Percentiles rank a stretch among this genome's conserved stretches.
Evolutionary conservation across 2,113 vertebrate genomes (phyloP).

Genomic region (Delphinus delphis): DNA sequence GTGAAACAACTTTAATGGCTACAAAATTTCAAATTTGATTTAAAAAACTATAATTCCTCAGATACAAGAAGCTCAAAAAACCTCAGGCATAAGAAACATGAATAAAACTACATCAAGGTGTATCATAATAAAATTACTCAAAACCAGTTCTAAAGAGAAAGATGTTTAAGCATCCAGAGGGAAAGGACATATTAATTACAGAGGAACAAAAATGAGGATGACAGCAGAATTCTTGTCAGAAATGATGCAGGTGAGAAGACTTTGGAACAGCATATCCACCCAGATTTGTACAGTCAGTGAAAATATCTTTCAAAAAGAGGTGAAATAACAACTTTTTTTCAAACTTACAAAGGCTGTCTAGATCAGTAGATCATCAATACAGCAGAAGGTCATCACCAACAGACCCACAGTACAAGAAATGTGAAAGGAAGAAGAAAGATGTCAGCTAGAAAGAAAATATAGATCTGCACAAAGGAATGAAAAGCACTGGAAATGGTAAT

Average conservation of each 20-base stretch:
- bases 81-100: neutral
- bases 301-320: neutral
- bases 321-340: neutral
- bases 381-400: too few species aligned
- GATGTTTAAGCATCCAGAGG: neutral
- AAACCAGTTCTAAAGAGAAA: neutral
- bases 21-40: neutral
- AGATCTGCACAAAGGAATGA: neutral
- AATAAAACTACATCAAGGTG: neutral
- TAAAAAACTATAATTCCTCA: neutral
- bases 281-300: neutral
- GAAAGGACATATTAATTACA: neutral
- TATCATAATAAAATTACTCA: neutral
- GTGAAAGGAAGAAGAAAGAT: neutral
- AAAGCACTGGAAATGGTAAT: neutral
- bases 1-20: neutral
- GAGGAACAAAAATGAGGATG: neutral
- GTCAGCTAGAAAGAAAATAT: neutral
- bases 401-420: neutral
- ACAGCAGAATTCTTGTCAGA: neutral
- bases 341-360: neutral
- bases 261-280: neutral
- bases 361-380: neutral
- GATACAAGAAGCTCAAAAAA: neutral
- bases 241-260: neutral